Percentiles rank a stretch among this genome's conserved stretches.
Conservation (phyloP, 2,888 invertebrate species). For the Calameuta pallipes region DNA sequence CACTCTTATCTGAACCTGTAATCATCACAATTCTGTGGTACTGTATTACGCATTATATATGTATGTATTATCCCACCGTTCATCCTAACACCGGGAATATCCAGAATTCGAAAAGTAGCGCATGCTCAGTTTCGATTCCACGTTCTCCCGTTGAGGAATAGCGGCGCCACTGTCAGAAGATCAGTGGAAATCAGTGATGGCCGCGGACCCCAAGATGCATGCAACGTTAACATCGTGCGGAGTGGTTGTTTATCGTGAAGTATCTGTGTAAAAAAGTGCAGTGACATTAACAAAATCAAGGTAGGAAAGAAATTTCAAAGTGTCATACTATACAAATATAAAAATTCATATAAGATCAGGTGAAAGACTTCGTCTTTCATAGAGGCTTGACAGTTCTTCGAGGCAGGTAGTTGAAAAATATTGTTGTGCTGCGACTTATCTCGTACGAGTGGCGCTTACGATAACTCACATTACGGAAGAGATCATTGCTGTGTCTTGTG, state of each 20-base stretch:
- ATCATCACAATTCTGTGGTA: background rate
- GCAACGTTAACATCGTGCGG: constrained; percentile 38
- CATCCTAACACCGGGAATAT: background rate
- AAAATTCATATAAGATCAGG: background rate
- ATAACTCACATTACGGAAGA: constrained; percentile 6
- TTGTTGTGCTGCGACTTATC: constrained; percentile 5
- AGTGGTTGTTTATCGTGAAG: constrained; percentile 45
- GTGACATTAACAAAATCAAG: constrained; percentile 4
- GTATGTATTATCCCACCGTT: background rate
- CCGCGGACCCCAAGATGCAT: constrained; percentile 48
- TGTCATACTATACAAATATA: background rate
- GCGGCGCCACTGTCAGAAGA: constrained; percentile 56
- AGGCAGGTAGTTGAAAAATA: constrained; percentile 20
- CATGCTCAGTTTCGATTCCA: constrained; percentile 27
- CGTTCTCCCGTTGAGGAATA: constrained; percentile 32
- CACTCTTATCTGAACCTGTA: background rate
- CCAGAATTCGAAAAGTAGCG: background rate
- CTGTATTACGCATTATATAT: background rate
- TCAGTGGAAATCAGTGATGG: constrained; percentile 51
- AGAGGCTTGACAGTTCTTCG: constrained; percentile 30
- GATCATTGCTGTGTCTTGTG: constrained; percentile 9
- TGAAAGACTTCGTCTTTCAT: background rate
- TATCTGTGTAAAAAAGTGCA: constrained; percentile 5
- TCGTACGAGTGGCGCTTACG: constrained; percentile 14
- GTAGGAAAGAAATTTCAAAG: background rate